These are phyloP conservation scores for Phylloscopus trochiloides DNA, from an alignment of 2,113 vertebrate species.

Conservation along the genomic window DNA sequence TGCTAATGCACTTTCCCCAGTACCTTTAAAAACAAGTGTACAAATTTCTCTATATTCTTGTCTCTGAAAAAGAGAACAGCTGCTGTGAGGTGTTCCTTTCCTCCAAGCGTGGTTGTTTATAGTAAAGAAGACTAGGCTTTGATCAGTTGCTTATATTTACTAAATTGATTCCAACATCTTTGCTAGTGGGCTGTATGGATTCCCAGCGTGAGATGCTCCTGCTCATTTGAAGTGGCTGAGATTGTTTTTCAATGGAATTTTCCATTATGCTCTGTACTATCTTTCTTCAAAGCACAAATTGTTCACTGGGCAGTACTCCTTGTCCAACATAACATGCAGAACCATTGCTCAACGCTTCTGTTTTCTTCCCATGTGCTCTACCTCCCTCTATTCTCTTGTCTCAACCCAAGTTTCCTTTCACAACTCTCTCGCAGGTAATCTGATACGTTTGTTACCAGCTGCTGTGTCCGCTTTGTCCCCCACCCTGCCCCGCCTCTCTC, in stretches of 20 bases:
- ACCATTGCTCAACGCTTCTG: background rate
- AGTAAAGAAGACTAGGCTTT: background rate
- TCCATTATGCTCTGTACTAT: background rate
- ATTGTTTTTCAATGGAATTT: conserved; percentile 30
- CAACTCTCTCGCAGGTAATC: accelerated
- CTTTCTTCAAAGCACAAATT: conserved; percentile 10
- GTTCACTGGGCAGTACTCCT: background rate
- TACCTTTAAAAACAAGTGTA: background rate
- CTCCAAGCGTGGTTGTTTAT: background rate
- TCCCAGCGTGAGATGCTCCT: background rate
- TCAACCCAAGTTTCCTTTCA: background rate
- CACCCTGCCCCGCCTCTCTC: accelerated
- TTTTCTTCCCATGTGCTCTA: background rate
- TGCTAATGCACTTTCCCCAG: background rate
- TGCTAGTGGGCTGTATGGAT: conserved; percentile 26
- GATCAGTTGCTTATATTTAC: background rate
- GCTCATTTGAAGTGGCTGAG: conserved; percentile 10
- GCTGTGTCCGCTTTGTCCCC: accelerated
- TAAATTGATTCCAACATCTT: conserved; percentile 25
- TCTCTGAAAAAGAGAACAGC: background rate
- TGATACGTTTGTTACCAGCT: background rate
- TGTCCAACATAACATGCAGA: background rate
- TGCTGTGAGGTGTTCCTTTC: background rate
- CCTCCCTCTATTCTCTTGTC: background rate
- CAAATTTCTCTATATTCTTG: accelerated